phyloP scores from a whole-genome alignment of 2,888 invertebrate species.

The Hirtodrosophila cameraria region DNA sequence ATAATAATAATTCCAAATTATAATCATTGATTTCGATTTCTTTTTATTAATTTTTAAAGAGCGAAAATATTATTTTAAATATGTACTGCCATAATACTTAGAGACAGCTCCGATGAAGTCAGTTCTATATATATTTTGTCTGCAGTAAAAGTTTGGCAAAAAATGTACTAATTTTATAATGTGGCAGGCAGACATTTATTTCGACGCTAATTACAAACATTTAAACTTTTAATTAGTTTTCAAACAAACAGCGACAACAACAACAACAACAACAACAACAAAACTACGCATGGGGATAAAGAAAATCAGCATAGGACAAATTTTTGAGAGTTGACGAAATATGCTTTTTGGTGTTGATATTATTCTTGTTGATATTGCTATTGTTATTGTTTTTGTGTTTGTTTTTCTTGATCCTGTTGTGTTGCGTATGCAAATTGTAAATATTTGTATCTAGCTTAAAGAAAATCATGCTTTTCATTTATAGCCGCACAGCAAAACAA shows the following conservation, averaged over 20 bases:
- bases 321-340: slow-evolving; percentile 13
- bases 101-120: not conserved
- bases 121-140: slow-evolving; percentile 12
- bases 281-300: slow-evolving; percentile 4
- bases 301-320: slow-evolving; percentile 17
- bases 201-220: slow-evolving; percentile 75
- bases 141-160: slow-evolving; percentile 52
- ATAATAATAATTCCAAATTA: too few species aligned
- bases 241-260: slow-evolving; percentile 45
- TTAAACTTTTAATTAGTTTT: slow-evolving; percentile 77
- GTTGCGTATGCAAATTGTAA: slow-evolving; percentile 56
- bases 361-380: slow-evolving; percentile 6
- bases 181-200: slow-evolving; percentile 74
- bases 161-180: slow-evolving; percentile 73
- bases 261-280: slow-evolving; percentile 24
- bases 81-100: too few species aligned
- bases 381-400: not conserved
- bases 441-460: slow-evolving; percentile 31
- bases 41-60: too few species aligned
- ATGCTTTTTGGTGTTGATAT: slow-evolving; percentile 8
- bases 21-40: too few species aligned
- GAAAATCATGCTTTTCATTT: slow-evolving; percentile 43
- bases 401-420: slow-evolving; percentile 10
- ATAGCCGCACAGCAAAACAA: slow-evolving; percentile 36
- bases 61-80: too few species aligned